Evolutionary conservation across 1,140 invertebrate genomes (phyloP), one percentile per base, ranked within the genome.

Genomic region (Thalassaphorura encarpata): DNA sequence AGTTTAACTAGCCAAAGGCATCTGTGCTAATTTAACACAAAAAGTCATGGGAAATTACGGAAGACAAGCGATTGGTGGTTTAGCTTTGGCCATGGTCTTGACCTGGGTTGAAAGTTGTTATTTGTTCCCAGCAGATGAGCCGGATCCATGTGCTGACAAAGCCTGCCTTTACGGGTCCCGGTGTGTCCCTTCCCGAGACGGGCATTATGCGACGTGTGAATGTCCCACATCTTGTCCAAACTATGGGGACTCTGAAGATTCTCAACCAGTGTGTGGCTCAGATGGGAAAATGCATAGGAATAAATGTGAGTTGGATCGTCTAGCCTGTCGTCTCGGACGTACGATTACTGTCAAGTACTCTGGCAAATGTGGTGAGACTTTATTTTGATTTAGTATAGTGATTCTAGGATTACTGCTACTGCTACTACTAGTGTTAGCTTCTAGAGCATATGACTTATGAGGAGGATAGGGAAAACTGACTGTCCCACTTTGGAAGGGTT

Each of bases 291-390:
- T 36, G 49, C 86, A 89, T 68, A 76, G 77, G 13, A 85, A 84
- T 66, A 76, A 82, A 47, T 95, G 90, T 74, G 84, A 91, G 66
- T 76, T 94, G 69, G 80, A 82, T 59, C 75, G 78, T 59, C 77
- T 79, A n/a, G 82, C 87, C 1, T 94, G 89, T 71, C 73, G 77
- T 21, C 71, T 77, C 16, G 79, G 81, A 58, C 76, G 75, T 48
- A 86, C 87, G 69, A 85, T 94, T 66, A 82, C 80, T n/a, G 79
- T 90, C 66, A 88, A 87, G 69, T 92, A 86, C 72, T 78, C 78
- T 54, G 90, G 90, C 41, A 87, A 86, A 76, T 94, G 90, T 73
- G 89, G 89, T 94, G 72, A 82, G 47, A 46, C 18, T 51, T 49
- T 47, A 23, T 47, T n/a, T n/a, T n/a, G n/a, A n/a, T n/a, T n/a